Conservation (phyloP, 1,140 invertebrate species). For the Carcinoscorpius rotundicauda region DNA sequence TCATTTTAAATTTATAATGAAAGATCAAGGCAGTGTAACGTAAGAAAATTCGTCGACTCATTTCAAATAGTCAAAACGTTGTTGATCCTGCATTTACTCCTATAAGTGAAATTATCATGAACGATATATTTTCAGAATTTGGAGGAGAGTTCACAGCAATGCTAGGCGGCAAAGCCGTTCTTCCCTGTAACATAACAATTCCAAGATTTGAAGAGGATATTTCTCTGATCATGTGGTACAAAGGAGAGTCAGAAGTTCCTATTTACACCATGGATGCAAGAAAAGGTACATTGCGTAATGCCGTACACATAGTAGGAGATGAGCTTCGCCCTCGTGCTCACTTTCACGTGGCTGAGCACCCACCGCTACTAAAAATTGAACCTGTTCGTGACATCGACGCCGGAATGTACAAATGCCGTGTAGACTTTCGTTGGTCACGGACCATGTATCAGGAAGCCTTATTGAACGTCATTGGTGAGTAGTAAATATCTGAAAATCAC, state of each 20-base stretch:
- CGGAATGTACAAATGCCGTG: conserved; percentile 69
- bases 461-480: conserved; percentile 70
- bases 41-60: too few species aligned
- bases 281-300: conserved; percentile 15
- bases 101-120: too few species aligned
- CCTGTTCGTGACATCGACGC: conserved; percentile 43
- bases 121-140: too few species aligned
- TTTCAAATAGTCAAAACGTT: too few species aligned
- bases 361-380: conserved; percentile 22
- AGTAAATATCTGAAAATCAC: too few species aligned
- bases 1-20: too few species aligned
- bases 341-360: conserved; percentile 21
- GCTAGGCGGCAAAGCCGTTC: too few species aligned
- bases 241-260: conserved; percentile 44
- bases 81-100: too few species aligned
- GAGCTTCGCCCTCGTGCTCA: conserved; percentile 22
- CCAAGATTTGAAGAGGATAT: conserved; percentile 45
- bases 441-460: conserved; percentile 72
- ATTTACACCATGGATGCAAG: conserved; percentile 26
- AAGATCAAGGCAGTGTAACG: too few species aligned
- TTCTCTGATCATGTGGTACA: conserved; percentile 73
- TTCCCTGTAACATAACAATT: too few species aligned
- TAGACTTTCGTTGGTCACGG: conserved; percentile 74
- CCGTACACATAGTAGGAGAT: conserved; percentile 21
- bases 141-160: too few species aligned